Evolutionary conservation across 2,113 vertebrate species (phyloP).

Genomic region (Tachysurus vachellii): DNA sequence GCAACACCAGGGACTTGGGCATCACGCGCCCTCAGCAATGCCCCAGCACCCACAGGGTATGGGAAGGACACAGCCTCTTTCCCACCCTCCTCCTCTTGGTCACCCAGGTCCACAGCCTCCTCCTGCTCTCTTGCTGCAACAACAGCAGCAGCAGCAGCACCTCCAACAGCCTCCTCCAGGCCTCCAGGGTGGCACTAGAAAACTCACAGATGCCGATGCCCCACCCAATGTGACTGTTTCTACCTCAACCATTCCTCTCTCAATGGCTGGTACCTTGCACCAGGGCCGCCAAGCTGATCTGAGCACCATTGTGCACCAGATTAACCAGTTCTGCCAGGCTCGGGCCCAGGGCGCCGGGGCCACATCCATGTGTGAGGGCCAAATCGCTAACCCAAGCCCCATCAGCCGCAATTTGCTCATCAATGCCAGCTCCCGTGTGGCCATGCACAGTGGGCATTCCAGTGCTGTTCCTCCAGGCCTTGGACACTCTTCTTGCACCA

Average conservation of each 20-base stretch:
- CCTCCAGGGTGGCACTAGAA: slow-evolving; percentile 82
- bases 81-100: slow-evolving; percentile 66
- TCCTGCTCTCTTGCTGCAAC: slow-evolving; percentile 75
- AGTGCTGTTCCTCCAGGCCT: slow-evolving; percentile 70
- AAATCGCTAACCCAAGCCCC: slow-evolving; percentile 98
- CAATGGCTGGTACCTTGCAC: slow-evolving; percentile 92
- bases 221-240: slow-evolving; percentile 99
- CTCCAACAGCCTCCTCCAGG: slow-evolving; percentile 74
- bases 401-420: slow-evolving; percentile 98
- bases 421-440: slow-evolving; percentile 94
- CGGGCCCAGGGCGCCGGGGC: slow-evolving; percentile 84
- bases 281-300: slow-evolving; percentile 91
- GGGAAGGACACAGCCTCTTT: slow-evolving; percentile 68
- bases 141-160: slow-evolving; percentile 79
- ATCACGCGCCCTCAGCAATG: slow-evolving; percentile 63
- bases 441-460: slow-evolving; percentile 78
- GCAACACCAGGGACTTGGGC: slow-evolving; percentile 71
- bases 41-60: slow-evolving; percentile 71
- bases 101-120: slow-evolving; percentile 66
- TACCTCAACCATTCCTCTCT: slow-evolving; percentile 99
- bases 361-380: slow-evolving; percentile 97
- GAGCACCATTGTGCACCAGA: slow-evolving; percentile 98
- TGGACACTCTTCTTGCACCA: slow-evolving; percentile 84
- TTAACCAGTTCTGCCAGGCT: slow-evolving; percentile 98
- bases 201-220: slow-evolving; percentile 91